A percentile compares a stretch with the other conserved stretches of the same genome.
phyloP scores from a whole-genome alignment of 2,888 invertebrate species.

The Dryobotodes eremita region DNA sequence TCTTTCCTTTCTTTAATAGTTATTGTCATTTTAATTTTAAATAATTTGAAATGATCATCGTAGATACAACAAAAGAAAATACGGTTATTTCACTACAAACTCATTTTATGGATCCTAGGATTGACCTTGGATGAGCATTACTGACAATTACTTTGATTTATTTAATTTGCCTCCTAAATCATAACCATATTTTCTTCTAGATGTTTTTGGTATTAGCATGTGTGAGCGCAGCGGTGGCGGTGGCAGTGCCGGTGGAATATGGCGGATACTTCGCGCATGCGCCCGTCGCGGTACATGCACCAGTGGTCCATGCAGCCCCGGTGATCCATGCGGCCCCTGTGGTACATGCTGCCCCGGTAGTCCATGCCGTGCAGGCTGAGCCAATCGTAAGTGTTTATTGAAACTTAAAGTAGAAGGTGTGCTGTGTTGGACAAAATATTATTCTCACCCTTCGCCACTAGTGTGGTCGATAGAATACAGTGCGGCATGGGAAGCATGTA shows the following conservation, averaged over 20 bases:
- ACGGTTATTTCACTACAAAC: not conserved
- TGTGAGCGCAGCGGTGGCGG: conserved; percentile 75
- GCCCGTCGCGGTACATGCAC: conserved; percentile 63
- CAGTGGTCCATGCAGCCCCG: conserved; percentile 66
- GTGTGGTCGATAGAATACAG: not conserved
- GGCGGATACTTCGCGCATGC: conserved; percentile 61
- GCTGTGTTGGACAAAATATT: not conserved
- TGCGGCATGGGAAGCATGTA: not conserved
- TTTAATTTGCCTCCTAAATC: not conserved
- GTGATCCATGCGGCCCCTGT: conserved; percentile 68
- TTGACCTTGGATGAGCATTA: not conserved
- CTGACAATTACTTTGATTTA: not conserved
- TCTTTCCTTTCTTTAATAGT: not conserved
- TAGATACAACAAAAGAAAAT: not conserved
- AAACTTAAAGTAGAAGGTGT: not conserved
- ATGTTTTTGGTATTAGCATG: conserved; percentile 78
- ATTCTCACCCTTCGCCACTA: not conserved
- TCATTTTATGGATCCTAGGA: not conserved
- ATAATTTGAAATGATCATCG: not conserved
- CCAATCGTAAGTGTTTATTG: conserved; percentile 40
- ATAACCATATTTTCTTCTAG: conserved; percentile 64
- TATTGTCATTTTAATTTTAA: not conserved
- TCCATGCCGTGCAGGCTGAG: conserved; percentile 73
- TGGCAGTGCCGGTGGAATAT: conserved; percentile 74
- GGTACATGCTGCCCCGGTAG: conserved; percentile 59